These are phyloP conservation scores for Sebastes cheni DNA, from an alignment of 2,797 vertebrate species.

Conservation along the genomic window DNA sequence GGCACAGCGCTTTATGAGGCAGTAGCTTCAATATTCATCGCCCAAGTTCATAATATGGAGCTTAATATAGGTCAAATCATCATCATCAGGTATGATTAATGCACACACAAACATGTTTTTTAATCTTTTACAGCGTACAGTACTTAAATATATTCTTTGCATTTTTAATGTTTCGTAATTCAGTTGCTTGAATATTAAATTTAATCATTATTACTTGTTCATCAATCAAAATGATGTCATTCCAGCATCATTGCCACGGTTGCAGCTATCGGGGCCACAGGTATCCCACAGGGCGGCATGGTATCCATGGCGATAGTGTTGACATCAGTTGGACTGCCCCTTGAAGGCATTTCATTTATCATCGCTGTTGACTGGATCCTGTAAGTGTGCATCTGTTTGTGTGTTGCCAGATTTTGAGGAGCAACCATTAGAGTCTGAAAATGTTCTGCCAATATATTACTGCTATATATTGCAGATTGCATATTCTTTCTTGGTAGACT, in stretches of 20 bases:
- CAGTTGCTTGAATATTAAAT: neutral
- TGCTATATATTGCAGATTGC: neutral
- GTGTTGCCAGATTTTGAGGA: neutral
- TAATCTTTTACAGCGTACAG: neutral
- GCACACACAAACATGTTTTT: neutral
- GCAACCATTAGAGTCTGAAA: neutral
- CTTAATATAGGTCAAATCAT: neutral
- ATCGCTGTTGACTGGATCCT: neutral
- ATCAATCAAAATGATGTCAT: neutral
- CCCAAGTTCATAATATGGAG: neutral
- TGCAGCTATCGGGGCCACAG: neutral
- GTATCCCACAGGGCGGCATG: neutral
- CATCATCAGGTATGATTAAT: neutral
- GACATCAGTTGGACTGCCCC: neutral
- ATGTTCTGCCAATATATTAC: neutral
- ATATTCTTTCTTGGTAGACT: neutral
- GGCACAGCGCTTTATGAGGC: constrained; percentile 88
- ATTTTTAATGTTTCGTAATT: neutral
- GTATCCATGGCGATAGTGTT: neutral
- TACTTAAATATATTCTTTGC: neutral
- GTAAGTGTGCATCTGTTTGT: neutral
- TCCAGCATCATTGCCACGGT: constrained; percentile 6
- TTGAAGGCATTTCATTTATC: neutral
- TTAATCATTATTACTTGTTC: neutral
- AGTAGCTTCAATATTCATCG: constrained; percentile 88